Conservation (phyloP, 2,113 vertebrate genomes). For the Pedetes capensis region DNA sequence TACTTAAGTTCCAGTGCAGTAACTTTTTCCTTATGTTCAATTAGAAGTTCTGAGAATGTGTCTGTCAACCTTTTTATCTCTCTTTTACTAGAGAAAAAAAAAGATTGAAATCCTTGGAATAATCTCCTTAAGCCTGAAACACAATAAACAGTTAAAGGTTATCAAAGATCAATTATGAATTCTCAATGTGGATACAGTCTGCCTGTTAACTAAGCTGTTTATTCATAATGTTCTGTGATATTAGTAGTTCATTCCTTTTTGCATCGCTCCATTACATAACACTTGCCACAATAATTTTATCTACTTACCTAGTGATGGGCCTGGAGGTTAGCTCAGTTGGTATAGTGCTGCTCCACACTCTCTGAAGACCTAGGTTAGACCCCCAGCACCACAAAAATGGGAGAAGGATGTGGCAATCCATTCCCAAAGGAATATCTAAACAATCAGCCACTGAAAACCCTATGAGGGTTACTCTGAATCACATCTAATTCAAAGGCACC, state of each 20-base stretch:
- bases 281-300: neutral
- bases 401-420: too few species aligned
- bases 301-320: neutral
- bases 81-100: neutral
- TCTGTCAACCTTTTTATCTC: rapidly evolving
- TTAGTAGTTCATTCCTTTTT: neutral
- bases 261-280: neutral
- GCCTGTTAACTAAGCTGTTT: neutral
- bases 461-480: too few species aligned
- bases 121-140: neutral
- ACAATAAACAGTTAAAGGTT: neutral
- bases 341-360: too few species aligned
- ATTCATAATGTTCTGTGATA: neutral
- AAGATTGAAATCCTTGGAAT: neutral
- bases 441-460: too few species aligned
- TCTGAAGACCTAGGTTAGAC: too few species aligned
- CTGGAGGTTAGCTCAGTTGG: neutral
- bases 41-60: neutral
- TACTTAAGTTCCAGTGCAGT: neutral
- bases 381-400: too few species aligned
- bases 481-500: too few species aligned
- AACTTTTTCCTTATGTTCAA: neutral
- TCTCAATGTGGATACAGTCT: neutral
- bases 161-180: neutral
- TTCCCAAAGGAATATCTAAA: too few species aligned